A percentile compares a stretch with the other conserved stretches of the same genome.
phyloP scores from a whole-genome alignment of 64 coral and sea anemone genomes.

The Actinia tenebrosa region DNA sequence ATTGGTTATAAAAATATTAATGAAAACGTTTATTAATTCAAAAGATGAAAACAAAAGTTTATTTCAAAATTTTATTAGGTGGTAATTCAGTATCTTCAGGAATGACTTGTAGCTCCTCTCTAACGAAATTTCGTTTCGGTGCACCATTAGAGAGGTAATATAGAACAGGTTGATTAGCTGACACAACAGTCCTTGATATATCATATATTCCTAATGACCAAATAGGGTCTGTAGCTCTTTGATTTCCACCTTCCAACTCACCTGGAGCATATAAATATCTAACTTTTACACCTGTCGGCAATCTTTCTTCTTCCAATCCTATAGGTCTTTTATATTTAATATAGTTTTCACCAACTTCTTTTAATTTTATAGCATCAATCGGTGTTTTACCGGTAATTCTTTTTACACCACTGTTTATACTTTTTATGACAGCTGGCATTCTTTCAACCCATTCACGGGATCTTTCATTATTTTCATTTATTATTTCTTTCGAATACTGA shows the following conservation, averaged over 20 bases:
- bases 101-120: neutral
- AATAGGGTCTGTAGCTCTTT: constrained; percentile 25
- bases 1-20: too few species aligned
- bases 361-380: neutral
- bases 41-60: neutral
- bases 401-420: neutral
- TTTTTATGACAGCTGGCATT: constrained; percentile 10
- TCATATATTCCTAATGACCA: constrained; percentile 17
- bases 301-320: neutral
- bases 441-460: constrained; percentile 30
- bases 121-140: neutral
- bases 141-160: neutral
- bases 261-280: constrained; percentile 12
- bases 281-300: neutral
- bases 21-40: neutral
- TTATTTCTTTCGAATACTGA: constrained; percentile 52
- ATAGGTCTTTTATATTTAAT: constrained; percentile 9
- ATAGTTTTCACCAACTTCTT: constrained; percentile 22
- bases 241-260: constrained; percentile 6
- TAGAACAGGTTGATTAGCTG: too few species aligned
- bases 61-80: neutral
- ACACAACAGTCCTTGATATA: neutral
- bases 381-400: constrained; percentile 30
- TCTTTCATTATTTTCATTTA: neutral
- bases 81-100: neutral